Base-by-base conservation (phyloP, 1,140 invertebrate genomes). In the Megalopta genalis region DNA sequence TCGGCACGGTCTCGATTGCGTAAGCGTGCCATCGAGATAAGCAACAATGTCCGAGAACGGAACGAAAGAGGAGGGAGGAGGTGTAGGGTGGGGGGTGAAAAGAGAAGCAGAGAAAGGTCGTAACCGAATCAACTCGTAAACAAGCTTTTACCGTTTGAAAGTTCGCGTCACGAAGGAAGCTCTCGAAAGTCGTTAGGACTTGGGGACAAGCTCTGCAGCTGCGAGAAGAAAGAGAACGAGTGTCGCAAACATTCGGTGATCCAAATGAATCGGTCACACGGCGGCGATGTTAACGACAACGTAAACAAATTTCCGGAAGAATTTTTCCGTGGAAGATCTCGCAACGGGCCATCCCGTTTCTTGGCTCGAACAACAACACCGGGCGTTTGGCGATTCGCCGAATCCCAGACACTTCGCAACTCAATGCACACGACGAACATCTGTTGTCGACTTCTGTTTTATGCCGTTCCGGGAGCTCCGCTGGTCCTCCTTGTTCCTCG, bases 1-100 rank as follows among this genome's bases (percentile, higher is more conserved):
- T 72, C 39, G 18, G 14, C 14, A 14, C 39, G 39, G 18, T 60
- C 7, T 18, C 25, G 18, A 27, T 63, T 62, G 39, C 70, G 46
- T 42, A 63, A 63, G 14, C 69, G 37, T 57, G 21, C 54, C 21
- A 57, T 32, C 37, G 7, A 10, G 39, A 62, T 60, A 72, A 72
- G 9, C 0, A 21, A 2, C 16, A 9, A 42, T 18, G n/a, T 3
- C 5, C 7, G 27, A 39, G 12, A n/a, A n/a, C 14, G 10, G 16
- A n/a, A 3, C 32, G 32, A 32, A 32, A 2, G 32, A 32, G 39
- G 9, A 9, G 39, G 7, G 9, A 42, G 6, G 3, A 7, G 12
- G 42, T 12, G 42, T 12, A 46, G 42, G 2, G 12, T 1, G 9
- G 12, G 39, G 39, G 7, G 9, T 3, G 42, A 10, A 14, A 12